Conservation (phyloP, 2,888 invertebrate genomes). For the Heliothis peltigera region DNA sequence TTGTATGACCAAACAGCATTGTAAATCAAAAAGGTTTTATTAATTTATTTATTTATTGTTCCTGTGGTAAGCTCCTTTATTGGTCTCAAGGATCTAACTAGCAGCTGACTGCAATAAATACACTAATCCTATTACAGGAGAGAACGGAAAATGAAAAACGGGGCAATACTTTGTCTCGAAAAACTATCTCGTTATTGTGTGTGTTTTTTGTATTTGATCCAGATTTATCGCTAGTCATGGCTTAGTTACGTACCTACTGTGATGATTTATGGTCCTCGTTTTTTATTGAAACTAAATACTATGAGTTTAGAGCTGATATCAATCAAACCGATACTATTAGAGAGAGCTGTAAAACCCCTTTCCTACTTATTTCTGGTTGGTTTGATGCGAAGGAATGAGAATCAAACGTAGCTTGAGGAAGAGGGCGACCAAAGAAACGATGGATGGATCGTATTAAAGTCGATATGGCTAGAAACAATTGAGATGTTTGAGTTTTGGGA, state of each 20-base stretch:
- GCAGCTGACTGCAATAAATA: slow-evolving; percentile 34
- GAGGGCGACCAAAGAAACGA: too few relatives aligned
- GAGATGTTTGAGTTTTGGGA: too few relatives aligned
- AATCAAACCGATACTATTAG: background rate
- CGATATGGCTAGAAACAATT: too few relatives aligned
- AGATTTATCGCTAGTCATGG: slow-evolving; percentile 46
- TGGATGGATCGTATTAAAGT: too few relatives aligned
- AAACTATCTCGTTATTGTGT: slow-evolving; percentile 54
- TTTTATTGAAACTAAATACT: slow-evolving; percentile 1
- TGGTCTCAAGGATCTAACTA: slow-evolving; percentile 24
- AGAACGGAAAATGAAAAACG: slow-evolving; percentile 40
- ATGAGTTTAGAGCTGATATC: background rate
- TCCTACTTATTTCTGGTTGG: too few relatives aligned
- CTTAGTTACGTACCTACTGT: slow-evolving; percentile 9
- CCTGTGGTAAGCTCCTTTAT: slow-evolving; percentile 12
- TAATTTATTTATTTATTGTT: slow-evolving; percentile 17
- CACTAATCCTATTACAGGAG: slow-evolving; percentile 45
- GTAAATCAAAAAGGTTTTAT: background rate
- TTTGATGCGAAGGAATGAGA: too few relatives aligned
- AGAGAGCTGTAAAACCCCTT: too few relatives aligned
- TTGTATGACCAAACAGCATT: slow-evolving; percentile 5
- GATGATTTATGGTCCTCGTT: slow-evolving; percentile 31
- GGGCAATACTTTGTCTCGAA: slow-evolving; percentile 48
- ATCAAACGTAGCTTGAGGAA: too few relatives aligned
- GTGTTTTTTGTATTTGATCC: slow-evolving; percentile 41